Evolutionary conservation across 2,113 vertebrate genomes (phyloP).

Genomic region (Rhodinocichla rosea): DNA sequence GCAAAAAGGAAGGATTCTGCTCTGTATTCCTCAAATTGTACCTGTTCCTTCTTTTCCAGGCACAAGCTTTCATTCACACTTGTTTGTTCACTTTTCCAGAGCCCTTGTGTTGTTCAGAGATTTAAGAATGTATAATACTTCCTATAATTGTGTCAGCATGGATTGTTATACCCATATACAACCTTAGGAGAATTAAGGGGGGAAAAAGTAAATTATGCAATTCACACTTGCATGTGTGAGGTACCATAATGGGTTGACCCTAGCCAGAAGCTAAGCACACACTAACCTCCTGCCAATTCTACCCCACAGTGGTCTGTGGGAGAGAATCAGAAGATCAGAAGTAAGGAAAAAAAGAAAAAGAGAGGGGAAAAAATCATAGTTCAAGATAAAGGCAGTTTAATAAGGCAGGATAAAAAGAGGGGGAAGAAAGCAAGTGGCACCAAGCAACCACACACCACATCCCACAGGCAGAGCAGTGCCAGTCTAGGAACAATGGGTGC

Average conservation of each 20-base stretch:
- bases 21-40: not conserved
- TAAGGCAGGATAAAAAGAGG: not conserved
- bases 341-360: fast-evolving
- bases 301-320: fast-evolving
- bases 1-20: not conserved
- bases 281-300: not conserved
- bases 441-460: not conserved
- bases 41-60: not conserved
- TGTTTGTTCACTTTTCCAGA: not conserved
- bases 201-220: not conserved
- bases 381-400: not conserved
- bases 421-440: fast-evolving
- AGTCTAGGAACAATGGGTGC: not conserved
- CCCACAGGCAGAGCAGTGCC: not conserved
- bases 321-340: not conserved
- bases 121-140: not conserved
- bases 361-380: not conserved
- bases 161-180: not conserved
- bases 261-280: not conserved
- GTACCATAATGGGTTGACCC: not conserved
- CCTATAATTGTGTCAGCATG: not conserved
- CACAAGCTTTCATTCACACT: not conserved
- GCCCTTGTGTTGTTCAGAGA: not conserved
- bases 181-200: not conserved
- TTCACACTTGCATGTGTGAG: not conserved